Evolutionary conservation across 2,797 vertebrate species (phyloP).

Genomic region (Tokudaia tokunoshimensis): DNA sequence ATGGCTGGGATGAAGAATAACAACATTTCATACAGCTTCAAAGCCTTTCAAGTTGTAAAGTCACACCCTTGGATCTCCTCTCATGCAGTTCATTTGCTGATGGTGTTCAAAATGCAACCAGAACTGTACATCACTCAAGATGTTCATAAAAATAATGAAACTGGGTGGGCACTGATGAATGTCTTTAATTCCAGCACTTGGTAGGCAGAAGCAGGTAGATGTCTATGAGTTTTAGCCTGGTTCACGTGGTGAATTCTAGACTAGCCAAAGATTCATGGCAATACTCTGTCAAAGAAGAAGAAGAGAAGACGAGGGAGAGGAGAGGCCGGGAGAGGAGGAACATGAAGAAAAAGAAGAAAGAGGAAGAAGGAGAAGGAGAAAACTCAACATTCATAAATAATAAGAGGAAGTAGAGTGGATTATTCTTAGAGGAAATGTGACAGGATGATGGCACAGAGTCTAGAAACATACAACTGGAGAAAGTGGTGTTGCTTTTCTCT

Average conservation of each 20-base stretch:
- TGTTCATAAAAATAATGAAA: background rate
- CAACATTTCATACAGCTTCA: background rate
- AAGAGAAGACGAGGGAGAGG: background rate
- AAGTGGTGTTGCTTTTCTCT: background rate
- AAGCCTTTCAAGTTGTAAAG: background rate
- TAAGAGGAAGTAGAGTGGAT: background rate
- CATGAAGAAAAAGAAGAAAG: too few species aligned
- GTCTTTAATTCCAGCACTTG: background rate
- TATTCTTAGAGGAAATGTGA: background rate
- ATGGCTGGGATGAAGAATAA: background rate
- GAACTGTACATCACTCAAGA: background rate
- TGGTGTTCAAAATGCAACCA: background rate
- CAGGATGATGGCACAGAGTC: background rate
- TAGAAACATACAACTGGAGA: background rate
- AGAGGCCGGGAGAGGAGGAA: background rate
- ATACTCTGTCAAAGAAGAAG: background rate
- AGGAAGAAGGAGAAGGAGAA: background rate
- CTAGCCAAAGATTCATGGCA: background rate
- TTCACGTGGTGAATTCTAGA: background rate
- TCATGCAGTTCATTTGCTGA: background rate
- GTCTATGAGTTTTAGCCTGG: background rate
- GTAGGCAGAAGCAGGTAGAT: background rate
- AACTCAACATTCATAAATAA: background rate
- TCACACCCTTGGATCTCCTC: background rate
- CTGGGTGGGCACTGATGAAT: background rate